phyloP scores from a whole-genome alignment of 1,140 invertebrate species.

The Apis dorsata region DNA sequence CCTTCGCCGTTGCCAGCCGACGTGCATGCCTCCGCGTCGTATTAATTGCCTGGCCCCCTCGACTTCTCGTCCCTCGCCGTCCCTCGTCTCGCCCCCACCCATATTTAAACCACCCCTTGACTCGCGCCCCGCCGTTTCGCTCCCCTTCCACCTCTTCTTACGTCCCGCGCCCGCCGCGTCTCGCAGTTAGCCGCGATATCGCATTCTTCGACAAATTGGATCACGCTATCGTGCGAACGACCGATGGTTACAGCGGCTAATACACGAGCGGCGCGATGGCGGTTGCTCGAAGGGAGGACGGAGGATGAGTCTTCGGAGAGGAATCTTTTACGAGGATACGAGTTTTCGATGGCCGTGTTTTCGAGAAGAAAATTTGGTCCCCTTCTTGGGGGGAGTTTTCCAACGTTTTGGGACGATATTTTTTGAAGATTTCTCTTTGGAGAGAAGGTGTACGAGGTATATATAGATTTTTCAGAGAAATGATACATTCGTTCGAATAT shows the following conservation, averaged over 20 bases:
- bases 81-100: constrained; percentile 62
- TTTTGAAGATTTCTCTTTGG: neutral
- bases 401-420: neutral
- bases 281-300: neutral
- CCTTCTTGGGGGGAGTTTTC: too few relatives aligned
- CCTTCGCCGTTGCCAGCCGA: constrained; percentile 70
- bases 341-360: neutral
- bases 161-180: constrained; percentile 46
- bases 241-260: constrained; percentile 60
- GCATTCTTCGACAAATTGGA: constrained; percentile 79
- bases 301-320: neutral
- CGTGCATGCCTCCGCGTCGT: constrained; percentile 75
- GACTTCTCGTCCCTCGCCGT: constrained; percentile 59
- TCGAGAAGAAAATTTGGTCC: too few relatives aligned
- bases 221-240: constrained; percentile 74
- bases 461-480: too few relatives aligned
- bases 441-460: too few relatives aligned
- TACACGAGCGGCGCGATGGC: constrained; percentile 13
- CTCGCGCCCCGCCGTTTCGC: constrained; percentile 46
- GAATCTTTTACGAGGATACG: neutral
- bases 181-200: constrained; percentile 68
- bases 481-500: too few relatives aligned
- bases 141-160: constrained; percentile 43
- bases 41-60: constrained; percentile 75
- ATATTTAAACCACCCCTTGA: constrained; percentile 6